Percentiles rank a stretch among this genome's conserved stretches.
Evolutionary conservation across 2,797 vertebrate genomes (phyloP).

Genomic region (Rousettus madagascariensis): DNA sequence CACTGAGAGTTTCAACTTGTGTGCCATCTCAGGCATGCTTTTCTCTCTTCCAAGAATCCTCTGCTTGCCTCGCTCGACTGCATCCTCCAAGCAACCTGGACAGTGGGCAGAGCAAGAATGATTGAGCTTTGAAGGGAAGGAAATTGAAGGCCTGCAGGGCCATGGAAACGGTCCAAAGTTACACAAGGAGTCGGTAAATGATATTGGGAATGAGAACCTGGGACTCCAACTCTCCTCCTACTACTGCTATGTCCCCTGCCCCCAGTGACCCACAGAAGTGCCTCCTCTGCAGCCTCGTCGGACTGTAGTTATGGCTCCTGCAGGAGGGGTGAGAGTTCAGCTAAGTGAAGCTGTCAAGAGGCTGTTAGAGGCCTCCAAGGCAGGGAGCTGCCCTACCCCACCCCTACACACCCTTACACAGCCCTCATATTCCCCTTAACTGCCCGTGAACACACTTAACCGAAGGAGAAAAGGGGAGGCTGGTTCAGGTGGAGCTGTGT

Average conservation of each 20-base stretch:
- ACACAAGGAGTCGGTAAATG: neutral
- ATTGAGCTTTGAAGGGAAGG: neutral
- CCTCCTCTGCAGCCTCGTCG: neutral
- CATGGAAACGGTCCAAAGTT: neutral
- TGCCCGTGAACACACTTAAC: neutral
- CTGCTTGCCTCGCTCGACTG: neutral
- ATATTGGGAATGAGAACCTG: neutral
- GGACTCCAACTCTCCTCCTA: neutral
- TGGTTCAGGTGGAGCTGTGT: neutral
- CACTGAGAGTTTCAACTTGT: neutral
- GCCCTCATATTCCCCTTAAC: neutral
- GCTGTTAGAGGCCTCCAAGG: neutral
- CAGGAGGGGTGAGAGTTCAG: conserved; percentile 10
- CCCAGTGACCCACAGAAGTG: neutral
- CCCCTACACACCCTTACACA: conserved; percentile 33
- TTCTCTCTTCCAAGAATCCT: neutral
- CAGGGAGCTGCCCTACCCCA: neutral
- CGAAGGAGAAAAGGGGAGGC: neutral
- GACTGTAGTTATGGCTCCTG: neutral
- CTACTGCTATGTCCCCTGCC: neutral
- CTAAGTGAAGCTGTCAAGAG: neutral
- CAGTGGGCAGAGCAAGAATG: neutral
- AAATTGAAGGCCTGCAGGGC: neutral
- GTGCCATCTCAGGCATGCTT: neutral
- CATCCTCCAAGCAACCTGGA: neutral